Evolutionary conservation across 2,888 invertebrate genomes (phyloP).

Genomic region (Actias luna): DNA sequence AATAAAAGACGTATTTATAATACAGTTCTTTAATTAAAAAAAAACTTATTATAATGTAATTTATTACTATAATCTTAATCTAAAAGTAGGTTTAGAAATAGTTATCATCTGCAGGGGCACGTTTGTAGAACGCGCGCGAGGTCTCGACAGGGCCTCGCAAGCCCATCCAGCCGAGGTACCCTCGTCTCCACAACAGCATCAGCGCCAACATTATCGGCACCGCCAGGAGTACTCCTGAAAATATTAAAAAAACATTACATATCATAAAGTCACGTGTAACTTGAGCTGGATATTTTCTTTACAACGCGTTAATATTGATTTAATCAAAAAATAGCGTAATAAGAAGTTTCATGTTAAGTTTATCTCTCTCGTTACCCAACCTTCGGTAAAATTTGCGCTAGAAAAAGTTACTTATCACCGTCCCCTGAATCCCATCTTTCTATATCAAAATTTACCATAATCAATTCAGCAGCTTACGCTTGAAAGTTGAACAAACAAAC

Average conservation of each 20-base stretch:
- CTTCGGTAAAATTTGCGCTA: no score
- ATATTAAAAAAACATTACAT: not conserved
- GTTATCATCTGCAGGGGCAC: constrained; percentile 82
- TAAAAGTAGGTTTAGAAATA: constrained; percentile 40
- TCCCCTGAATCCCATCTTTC: no score
- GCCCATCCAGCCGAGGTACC: constrained; percentile 83
- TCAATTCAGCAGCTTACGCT: no score
- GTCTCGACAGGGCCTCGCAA: constrained; percentile 82
- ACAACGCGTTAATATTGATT: no score
- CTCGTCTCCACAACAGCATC: constrained; percentile 83
- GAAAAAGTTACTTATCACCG: no score
- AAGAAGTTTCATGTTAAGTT: no score
- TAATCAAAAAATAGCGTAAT: no score
- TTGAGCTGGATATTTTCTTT: no score
- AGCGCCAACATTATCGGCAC: constrained; percentile 84
- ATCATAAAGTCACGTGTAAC: no score
- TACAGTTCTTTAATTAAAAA: not conserved
- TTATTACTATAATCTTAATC: not conserved
- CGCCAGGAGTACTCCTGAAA: constrained; percentile 84
- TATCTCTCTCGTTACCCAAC: no score
- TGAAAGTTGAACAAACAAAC: no score
- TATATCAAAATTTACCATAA: no score
- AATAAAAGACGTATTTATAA: not conserved
- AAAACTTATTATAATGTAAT: not conserved
- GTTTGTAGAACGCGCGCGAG: constrained; percentile 87